phyloP scores from a whole-genome alignment of 2,113 vertebrate species.

The Tachysurus vachellii region DNA sequence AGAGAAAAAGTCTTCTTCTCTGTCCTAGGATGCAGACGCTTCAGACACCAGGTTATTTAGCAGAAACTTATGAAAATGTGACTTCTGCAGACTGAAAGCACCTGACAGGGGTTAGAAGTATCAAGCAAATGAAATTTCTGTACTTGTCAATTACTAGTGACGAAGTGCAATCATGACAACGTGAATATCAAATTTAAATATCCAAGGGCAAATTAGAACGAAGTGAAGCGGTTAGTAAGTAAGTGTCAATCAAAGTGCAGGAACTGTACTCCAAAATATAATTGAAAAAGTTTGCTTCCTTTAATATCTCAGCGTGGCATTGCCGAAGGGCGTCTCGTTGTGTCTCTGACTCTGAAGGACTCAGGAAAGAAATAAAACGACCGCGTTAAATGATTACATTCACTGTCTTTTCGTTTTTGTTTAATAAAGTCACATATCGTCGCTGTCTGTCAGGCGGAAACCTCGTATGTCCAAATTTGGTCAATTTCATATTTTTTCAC shows the following conservation, averaged over 20 bases:
- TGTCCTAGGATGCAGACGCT: neutral
- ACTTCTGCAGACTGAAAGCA: neutral
- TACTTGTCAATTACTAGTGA: neutral
- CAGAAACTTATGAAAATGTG: neutral
- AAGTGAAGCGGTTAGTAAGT: neutral
- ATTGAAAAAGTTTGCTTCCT: slow-evolving; percentile 17
- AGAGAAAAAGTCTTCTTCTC: neutral
- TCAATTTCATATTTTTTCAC: no score
- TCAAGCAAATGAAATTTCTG: neutral
- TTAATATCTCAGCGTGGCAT: slow-evolving; percentile 11
- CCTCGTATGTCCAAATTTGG: no score
- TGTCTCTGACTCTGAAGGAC: neutral
- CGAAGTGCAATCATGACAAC: neutral
- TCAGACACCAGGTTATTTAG: neutral
- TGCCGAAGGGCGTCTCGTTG: neutral
- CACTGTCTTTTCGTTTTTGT: neutral
- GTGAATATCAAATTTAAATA: slow-evolving; percentile 5
- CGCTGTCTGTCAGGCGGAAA: no score
- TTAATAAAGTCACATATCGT: neutral
- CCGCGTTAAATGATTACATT: neutral
- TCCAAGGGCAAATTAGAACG: slow-evolving; percentile 6
- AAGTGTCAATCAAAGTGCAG: neutral
- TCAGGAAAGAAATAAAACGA: neutral
- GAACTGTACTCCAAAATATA: neutral
- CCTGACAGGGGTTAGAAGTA: neutral